A percentile compares a stretch with the other conserved stretches of the same genome.
These are phyloP conservation scores for Tetragonula carbonaria DNA, from an alignment of 2,888 invertebrate genomes.

Conservation along the genomic window DNA sequence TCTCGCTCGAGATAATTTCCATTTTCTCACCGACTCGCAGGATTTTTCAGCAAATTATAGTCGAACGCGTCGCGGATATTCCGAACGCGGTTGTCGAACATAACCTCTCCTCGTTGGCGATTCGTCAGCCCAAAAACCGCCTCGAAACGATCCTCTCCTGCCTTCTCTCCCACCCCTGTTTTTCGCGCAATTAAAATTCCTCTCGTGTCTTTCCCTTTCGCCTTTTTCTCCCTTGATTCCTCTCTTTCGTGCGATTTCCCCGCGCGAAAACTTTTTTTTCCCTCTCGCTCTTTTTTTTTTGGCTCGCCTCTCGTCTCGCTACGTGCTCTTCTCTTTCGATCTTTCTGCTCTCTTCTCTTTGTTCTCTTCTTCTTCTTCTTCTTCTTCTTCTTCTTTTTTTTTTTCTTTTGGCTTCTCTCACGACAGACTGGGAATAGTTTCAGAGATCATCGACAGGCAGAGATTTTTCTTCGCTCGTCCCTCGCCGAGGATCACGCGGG, in stretches of 20 bases:
- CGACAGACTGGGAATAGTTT: slow-evolving; percentile 10
- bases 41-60: slow-evolving; percentile 16
- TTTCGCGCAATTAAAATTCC: slow-evolving; percentile 37
- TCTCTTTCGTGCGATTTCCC: neutral
- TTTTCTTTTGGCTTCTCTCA: neutral
- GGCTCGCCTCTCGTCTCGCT: slow-evolving; percentile 21
- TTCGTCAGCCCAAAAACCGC: neutral
- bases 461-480: neutral
- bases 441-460: slow-evolving; percentile 16
- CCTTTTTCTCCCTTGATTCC: neutral
- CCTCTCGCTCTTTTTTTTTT: neutral
- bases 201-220: neutral
- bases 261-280: neutral
- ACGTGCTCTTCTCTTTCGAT: neutral
- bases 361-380: neutral
- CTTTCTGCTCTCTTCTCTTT: neutral
- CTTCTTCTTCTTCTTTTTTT: neutral
- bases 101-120: neutral
- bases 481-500: neutral
- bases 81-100: neutral
- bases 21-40: slow-evolving; percentile 11
- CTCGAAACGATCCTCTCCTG: neutral
- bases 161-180: no score
- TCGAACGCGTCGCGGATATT: neutral
- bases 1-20: slow-evolving; percentile 25